phyloP scores from a whole-genome alignment of 2,888 invertebrate species.

The Cantharis flavilabris region DNA sequence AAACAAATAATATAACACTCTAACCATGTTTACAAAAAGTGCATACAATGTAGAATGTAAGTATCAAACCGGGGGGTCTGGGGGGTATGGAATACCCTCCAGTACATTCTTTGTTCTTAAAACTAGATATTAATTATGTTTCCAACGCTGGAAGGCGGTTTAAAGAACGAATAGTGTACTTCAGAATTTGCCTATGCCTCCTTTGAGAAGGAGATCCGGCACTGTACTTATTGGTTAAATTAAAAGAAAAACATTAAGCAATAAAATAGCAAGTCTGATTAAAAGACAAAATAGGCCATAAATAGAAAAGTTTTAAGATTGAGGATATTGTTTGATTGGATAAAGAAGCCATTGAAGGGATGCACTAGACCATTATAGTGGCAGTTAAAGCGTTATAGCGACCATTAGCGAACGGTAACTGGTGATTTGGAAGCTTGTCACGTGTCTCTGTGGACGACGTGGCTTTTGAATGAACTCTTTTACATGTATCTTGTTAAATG shows the following conservation, averaged over 20 bases:
- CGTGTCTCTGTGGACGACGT: constrained; percentile 35
- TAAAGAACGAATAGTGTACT: too few relatives aligned
- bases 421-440: constrained; percentile 43
- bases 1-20: too few relatives aligned
- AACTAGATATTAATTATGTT: too few relatives aligned
- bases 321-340: constrained; percentile 43
- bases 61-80: too few relatives aligned
- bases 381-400: constrained; percentile 37
- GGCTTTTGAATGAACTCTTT: constrained; percentile 34
- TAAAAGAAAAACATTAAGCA: constrained; percentile 11
- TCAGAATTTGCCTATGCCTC: too few relatives aligned
- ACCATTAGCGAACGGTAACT: constrained; percentile 28
- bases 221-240: constrained; percentile 4
- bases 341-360: constrained; percentile 47
- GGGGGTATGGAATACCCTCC: too few relatives aligned
- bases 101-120: too few relatives aligned
- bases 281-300: constrained; percentile 25
- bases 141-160: too few relatives aligned
- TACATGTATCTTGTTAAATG: constrained; percentile 44
- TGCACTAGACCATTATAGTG: constrained; percentile 44
- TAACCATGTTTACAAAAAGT: too few relatives aligned
- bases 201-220: too few relatives aligned
- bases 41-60: too few relatives aligned
- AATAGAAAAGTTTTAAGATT: constrained; percentile 22
- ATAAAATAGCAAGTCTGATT: constrained; percentile 23